Conservation (phyloP, 2,797 vertebrate species). For the Crocodylus rhombifer region DNA sequence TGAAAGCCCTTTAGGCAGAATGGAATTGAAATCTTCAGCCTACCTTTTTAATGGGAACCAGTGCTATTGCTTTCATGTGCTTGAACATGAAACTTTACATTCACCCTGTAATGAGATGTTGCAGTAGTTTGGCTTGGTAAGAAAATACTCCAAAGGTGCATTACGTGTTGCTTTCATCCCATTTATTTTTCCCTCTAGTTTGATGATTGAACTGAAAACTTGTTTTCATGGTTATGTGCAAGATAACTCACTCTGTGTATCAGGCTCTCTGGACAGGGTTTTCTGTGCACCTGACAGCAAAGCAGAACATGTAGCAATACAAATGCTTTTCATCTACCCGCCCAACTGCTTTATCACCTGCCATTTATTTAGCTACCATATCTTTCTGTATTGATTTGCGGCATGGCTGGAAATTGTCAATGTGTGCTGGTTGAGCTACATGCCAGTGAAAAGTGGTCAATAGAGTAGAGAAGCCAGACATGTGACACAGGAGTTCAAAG, state of each 20-base stretch:
- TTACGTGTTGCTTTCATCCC: no score
- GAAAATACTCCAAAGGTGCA: no score
- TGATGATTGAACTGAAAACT: no score
- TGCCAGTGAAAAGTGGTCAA: background rate
- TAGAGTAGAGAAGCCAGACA: background rate
- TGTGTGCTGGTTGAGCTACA: background rate
- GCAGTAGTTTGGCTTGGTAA: no score
- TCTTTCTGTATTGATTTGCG: background rate
- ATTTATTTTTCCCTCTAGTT: no score
- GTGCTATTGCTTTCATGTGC: no score
- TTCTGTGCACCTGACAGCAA: background rate
- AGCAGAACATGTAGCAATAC: background rate
- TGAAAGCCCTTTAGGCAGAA: no score
- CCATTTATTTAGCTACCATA: background rate
- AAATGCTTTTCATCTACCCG: background rate
- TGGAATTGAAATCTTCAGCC: no score
- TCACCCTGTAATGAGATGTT: no score
- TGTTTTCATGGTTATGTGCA: rapidly evolving
- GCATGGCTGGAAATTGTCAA: background rate
- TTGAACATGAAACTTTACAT: no score
- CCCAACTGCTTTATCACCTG: background rate
- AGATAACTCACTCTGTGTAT: background rate
- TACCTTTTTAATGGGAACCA: no score
- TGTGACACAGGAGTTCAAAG: background rate
- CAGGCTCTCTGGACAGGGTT: background rate